A percentile compares a stretch with the other conserved stretches of the same genome.
phyloP scores from a whole-genome alignment of 2,113 vertebrate genomes.

The Dendropsophus ebraccatus region DNA sequence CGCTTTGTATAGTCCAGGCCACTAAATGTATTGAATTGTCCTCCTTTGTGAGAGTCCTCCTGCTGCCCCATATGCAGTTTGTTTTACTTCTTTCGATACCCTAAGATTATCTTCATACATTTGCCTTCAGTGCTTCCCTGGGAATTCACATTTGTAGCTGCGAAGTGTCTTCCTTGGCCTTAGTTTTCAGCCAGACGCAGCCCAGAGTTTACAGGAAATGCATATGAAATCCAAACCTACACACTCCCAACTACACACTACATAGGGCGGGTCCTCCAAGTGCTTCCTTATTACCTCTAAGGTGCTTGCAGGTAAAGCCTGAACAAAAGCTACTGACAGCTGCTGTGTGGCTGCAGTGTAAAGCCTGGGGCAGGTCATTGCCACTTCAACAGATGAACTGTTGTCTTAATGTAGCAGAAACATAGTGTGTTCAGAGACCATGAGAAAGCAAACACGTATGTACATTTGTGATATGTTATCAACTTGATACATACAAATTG shows the following conservation, averaged over 20 bases:
- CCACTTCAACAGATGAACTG: neutral
- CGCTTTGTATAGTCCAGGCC: neutral
- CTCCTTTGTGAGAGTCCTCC: neutral
- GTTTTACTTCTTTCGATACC: neutral
- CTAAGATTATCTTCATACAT: neutral
- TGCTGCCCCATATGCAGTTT: neutral
- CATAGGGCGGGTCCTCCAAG: neutral
- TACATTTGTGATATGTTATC: no score
- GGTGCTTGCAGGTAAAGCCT: conserved; percentile 13
- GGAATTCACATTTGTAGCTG: neutral
- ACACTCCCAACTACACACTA: conserved; percentile 7
- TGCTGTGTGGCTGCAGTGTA: neutral
- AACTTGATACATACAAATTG: no score
- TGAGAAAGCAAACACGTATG: no score
- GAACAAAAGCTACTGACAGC: neutral
- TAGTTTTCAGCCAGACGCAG: neutral
- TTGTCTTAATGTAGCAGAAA: no score
- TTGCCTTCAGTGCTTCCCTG: neutral
- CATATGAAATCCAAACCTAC: conserved; percentile 13
- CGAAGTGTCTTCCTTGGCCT: neutral
- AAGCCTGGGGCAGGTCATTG: neutral
- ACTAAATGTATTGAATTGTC: neutral
- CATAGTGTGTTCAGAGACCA: no score
- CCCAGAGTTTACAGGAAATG: conserved; percentile 43
- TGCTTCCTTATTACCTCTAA: conserved; percentile 31